phyloP scores from a whole-genome alignment of 2,797 vertebrate species.

The Adelosebastes latens region DNA sequence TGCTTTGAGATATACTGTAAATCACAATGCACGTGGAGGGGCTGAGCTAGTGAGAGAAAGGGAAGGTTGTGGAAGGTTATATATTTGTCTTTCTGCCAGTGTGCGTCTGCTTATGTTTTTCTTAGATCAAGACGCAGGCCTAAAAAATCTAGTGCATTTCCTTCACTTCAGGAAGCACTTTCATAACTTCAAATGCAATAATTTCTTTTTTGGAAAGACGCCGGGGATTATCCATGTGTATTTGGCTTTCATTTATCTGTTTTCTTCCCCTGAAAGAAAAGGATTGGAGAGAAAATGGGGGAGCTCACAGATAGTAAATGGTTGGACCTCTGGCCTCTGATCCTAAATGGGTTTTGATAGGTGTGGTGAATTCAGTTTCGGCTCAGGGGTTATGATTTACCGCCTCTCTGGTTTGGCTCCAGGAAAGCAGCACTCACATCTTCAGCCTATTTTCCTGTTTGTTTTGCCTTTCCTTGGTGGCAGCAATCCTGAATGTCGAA shows the following conservation, averaged over 20 bases:
- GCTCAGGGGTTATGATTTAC: constrained; percentile 70
- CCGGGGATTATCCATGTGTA: constrained; percentile 72
- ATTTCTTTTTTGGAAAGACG: constrained; percentile 81
- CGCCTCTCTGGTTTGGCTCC: constrained; percentile 56
- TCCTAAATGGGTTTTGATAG: constrained; percentile 79
- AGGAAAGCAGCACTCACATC: constrained; percentile 55
- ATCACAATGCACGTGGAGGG: constrained; percentile 50
- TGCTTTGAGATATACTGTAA: constrained; percentile 61
- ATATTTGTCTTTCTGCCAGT: constrained; percentile 70
- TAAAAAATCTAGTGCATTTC: constrained; percentile 69
- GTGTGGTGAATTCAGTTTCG: constrained; percentile 71
- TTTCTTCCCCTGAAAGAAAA: constrained; percentile 67
- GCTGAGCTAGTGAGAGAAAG: constrained; percentile 29
- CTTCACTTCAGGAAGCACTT: constrained; percentile 74
- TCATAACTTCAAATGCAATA: constrained; percentile 82
- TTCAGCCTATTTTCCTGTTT: constrained; percentile 54
- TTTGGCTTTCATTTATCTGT: constrained; percentile 73
- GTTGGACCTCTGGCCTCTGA: constrained; percentile 69
- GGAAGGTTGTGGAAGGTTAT: constrained; percentile 40
- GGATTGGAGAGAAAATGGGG: constrained; percentile 59
- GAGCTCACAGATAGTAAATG: constrained; percentile 65
- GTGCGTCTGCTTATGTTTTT: constrained; percentile 74
- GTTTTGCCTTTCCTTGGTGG: constrained; percentile 44
- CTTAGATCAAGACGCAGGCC: constrained; percentile 72
- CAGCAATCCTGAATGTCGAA: constrained; percentile 18